These are phyloP conservation scores for Machaerirhynchus nigripectus DNA, from an alignment of 2,113 vertebrate species.

Conservation along the genomic window DNA sequence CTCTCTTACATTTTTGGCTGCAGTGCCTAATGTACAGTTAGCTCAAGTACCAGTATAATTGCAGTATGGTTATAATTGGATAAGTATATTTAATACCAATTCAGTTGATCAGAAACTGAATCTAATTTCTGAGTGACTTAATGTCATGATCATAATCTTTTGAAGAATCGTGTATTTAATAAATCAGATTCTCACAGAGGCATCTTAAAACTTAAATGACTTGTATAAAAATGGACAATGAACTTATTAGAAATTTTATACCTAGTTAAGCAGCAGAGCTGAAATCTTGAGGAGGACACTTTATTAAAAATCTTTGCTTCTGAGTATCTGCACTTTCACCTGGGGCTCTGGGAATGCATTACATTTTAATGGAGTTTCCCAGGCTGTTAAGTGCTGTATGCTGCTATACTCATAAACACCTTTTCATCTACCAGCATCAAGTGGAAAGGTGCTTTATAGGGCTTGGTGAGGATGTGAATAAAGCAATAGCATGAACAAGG, in stretches of 20 bases:
- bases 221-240: background rate
- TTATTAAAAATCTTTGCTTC: background rate
- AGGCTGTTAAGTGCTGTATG: background rate
- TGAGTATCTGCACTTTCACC: background rate
- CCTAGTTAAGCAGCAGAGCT: background rate
- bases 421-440: background rate
- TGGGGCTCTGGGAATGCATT: background rate
- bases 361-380: background rate
- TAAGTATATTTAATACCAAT: background rate
- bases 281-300: background rate
- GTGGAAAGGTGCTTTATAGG: background rate
- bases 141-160: background rate
- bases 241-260: background rate
- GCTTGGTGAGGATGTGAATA: background rate
- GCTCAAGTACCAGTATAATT: background rate
- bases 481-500: background rate
- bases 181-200: background rate
- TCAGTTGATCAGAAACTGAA: background rate
- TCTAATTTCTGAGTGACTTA: slow-evolving; percentile 1
- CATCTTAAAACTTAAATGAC: background rate
- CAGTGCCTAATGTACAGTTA: background rate
- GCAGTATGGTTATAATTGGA: background rate
- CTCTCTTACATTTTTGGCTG: background rate
- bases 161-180: background rate
- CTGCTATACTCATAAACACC: background rate